phyloP scores from a whole-genome alignment of 2,113 vertebrate genomes.

The Barbus barbus region DNA sequence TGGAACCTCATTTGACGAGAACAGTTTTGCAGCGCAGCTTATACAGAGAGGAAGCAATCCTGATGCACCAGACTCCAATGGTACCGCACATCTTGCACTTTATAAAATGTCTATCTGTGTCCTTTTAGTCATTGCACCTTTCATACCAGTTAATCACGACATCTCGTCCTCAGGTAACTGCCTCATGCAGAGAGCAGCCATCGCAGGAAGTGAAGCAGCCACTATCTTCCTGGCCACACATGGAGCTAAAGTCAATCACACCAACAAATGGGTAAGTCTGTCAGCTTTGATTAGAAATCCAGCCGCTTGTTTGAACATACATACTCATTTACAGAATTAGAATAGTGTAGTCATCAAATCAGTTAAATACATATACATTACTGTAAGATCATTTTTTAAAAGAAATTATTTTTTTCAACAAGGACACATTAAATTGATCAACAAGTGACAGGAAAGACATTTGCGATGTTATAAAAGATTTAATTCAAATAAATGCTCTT shows the following conservation, averaged over 20 bases:
- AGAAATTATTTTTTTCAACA: too few species aligned
- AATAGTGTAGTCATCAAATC: too few species aligned
- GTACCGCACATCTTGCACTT: constrained; percentile 64
- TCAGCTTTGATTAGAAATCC: background rate
- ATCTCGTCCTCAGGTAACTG: constrained; percentile 82
- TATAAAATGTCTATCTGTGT: background rate
- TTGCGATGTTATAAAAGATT: too few species aligned
- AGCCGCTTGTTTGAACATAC: too few species aligned
- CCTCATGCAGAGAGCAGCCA: constrained; percentile 91
- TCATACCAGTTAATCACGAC: background rate
- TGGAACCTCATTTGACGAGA: constrained; percentile 94
- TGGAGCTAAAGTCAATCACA: constrained; percentile 92
- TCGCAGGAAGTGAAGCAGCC: constrained; percentile 87
- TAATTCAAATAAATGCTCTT: too few species aligned
- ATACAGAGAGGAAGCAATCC: constrained; percentile 94
- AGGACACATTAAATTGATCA: too few species aligned
- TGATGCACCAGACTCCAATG: constrained; percentile 87
- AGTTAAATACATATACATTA: too few species aligned
- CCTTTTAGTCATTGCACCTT: background rate
- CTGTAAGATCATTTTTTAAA: too few species aligned
- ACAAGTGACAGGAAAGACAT: too few species aligned
- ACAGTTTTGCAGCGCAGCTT: constrained; percentile 91
- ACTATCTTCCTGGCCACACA: constrained; percentile 93
- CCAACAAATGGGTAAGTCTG: constrained; percentile 88
- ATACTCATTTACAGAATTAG: background rate